A percentile compares a stretch with the other conserved stretches of the same genome.
phyloP scores from a whole-genome alignment of 2,888 invertebrate species.

The Phragmatobia fuliginosa region DNA sequence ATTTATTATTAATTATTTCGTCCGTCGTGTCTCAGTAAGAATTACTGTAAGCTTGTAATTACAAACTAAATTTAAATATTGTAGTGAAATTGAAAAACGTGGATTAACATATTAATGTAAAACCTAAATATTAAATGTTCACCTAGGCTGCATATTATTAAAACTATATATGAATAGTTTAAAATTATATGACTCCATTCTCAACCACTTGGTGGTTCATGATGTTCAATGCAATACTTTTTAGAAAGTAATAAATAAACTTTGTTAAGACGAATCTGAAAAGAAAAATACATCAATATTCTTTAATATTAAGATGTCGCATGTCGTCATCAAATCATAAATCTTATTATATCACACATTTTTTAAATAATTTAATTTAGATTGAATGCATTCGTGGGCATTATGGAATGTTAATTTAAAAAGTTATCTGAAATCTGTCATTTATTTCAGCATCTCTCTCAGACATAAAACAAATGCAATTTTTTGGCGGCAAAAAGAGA shows the following conservation, averaged over 20 bases:
- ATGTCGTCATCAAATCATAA: neutral
- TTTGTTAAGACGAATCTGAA: too few relatives aligned
- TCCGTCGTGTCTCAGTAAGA: conserved; percentile 40
- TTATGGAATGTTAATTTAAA: conserved; percentile 34
- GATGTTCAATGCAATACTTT: too few relatives aligned
- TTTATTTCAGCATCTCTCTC: conserved; percentile 42
- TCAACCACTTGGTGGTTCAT: neutral
- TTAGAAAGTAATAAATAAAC: too few relatives aligned
- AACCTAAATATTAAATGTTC: neutral
- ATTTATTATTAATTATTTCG: conserved; percentile 54
- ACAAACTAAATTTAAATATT: conserved; percentile 4
- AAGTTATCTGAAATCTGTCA: conserved; percentile 45
- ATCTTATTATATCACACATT: neutral
- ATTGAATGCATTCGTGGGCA: conserved; percentile 15
- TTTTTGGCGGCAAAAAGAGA: conserved; percentile 32
- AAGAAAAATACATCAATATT: too few relatives aligned
- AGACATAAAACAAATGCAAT: conserved; percentile 47
- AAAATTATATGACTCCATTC: neutral
- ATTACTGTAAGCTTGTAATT: conserved; percentile 20
- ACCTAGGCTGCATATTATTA: neutral
- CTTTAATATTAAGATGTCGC: neutral
- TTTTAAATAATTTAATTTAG: conserved; percentile 5
- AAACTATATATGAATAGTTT: neutral
- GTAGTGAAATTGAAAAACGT: neutral
- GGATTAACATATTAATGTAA: neutral